phyloP scores from a whole-genome alignment of 2,113 vertebrate species.

The Phyllostomus hastatus region DNA sequence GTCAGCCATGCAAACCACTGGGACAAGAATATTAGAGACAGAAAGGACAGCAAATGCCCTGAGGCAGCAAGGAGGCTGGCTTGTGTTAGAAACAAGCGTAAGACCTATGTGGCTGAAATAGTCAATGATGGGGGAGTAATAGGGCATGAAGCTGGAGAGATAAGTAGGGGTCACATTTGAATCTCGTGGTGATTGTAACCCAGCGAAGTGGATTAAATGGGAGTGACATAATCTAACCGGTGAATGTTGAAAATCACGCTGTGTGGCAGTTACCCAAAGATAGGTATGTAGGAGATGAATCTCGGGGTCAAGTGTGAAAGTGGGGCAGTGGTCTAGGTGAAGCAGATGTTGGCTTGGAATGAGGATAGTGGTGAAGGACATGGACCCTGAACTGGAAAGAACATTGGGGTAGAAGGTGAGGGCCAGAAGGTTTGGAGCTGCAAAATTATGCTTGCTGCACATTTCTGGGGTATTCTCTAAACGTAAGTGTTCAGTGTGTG shows the following conservation, averaged over 20 bases:
- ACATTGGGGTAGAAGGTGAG: background rate
- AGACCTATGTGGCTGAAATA: background rate
- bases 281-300: too few species aligned
- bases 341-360: background rate
- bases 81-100: background rate
- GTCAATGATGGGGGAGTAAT: background rate
- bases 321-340: background rate
- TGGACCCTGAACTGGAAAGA: background rate
- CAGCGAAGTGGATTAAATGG: background rate
- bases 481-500: background rate
- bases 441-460: background rate
- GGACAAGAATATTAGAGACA: background rate
- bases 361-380: accelerated
- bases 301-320: background rate
- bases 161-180: background rate
- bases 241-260: background rate
- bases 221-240: background rate
- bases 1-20: background rate
- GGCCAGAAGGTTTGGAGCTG: too few species aligned
- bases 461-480: background rate
- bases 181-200: background rate
- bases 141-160: background rate
- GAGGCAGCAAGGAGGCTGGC: background rate
- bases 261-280: background rate
- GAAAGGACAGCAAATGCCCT: background rate